Conservation (phyloP, 2,797 vertebrate genomes). For the Scolopax rusticola region DNA sequence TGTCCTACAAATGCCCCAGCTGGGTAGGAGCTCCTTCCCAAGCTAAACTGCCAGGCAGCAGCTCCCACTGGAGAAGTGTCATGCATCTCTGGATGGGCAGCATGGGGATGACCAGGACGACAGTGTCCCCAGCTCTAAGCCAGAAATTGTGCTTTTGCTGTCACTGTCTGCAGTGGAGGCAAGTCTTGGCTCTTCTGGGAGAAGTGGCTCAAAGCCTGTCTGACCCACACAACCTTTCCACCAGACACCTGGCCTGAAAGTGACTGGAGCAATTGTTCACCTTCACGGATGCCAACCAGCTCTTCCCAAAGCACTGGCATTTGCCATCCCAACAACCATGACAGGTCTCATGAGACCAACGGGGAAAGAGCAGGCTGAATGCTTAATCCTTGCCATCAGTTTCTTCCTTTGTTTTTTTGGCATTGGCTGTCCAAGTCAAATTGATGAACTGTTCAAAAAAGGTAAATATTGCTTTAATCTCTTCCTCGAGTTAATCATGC, state of each 20-base stretch:
- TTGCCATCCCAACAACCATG: neutral
- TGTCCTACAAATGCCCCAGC: neutral
- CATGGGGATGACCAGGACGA: neutral
- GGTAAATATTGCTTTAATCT: conserved; percentile 13
- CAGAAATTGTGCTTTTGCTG: neutral
- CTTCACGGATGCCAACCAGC: neutral
- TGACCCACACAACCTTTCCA: neutral
- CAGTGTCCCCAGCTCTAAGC: neutral
- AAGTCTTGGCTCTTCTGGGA: neutral
- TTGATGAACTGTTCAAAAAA: neutral
- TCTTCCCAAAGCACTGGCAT: fast-evolving
- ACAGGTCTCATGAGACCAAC: neutral
- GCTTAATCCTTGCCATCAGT: neutral
- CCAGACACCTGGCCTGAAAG: neutral
- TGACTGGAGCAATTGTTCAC: fast-evolving
- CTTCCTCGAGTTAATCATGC: neutral
- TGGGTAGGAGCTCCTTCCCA: neutral
- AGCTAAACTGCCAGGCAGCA: neutral
- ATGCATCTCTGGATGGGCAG: neutral
- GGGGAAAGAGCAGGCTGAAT: neutral
- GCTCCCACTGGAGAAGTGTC: neutral
- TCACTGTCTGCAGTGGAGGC: neutral
- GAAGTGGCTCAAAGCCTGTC: neutral
- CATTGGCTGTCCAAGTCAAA: neutral
- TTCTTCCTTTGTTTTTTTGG: neutral